phyloP scores from a whole-genome alignment of 2,113 vertebrate genomes.

The Anseranas semipalmata region DNA sequence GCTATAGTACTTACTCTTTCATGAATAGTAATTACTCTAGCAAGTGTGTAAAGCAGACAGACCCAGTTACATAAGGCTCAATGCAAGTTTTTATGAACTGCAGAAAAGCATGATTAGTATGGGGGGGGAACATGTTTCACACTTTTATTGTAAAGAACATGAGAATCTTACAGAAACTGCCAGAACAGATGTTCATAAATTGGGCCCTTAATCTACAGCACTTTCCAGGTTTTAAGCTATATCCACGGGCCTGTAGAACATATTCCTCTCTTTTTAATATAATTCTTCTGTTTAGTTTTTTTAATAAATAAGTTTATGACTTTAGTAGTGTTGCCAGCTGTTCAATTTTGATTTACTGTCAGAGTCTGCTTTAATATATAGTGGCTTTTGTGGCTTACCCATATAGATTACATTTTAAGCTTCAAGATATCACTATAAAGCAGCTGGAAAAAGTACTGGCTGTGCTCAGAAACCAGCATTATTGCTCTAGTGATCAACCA shows the following conservation, averaged over 20 bases:
- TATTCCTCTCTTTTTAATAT: conserved; percentile 67
- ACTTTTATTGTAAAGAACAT: conserved; percentile 69
- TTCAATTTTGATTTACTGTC: conserved; percentile 72
- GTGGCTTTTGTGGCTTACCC: conserved; percentile 73
- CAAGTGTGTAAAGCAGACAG: conserved; percentile 57
- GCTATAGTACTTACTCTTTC: background rate
- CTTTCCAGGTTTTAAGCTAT: conserved; percentile 71
- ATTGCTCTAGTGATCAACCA: conserved; percentile 47
- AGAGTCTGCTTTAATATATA: conserved; percentile 73
- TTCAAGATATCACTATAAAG: conserved; percentile 75
- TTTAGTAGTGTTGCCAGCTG: conserved; percentile 69
- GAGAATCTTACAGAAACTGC: conserved; percentile 59
- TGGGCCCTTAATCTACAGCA: conserved; percentile 66
- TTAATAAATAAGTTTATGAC: conserved; percentile 73
- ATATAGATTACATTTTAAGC: conserved; percentile 75
- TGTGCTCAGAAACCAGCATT: conserved; percentile 62
- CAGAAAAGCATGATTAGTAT: conserved; percentile 62
- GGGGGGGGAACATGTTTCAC: conserved; percentile 30
- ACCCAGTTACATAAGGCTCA: conserved; percentile 12
- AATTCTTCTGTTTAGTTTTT: conserved; percentile 73
- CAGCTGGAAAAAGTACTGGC: conserved; percentile 69
- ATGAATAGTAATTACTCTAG: conserved; percentile 42
- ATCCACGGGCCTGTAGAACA: conserved; percentile 57
- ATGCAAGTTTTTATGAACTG: conserved; percentile 72
- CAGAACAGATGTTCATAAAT: conserved; percentile 72